Percentiles rank a stretch among this genome's conserved stretches.
Evolutionary conservation across 1,140 invertebrate species (phyloP).

Genomic region (Leguminivora glycinivorella): DNA sequence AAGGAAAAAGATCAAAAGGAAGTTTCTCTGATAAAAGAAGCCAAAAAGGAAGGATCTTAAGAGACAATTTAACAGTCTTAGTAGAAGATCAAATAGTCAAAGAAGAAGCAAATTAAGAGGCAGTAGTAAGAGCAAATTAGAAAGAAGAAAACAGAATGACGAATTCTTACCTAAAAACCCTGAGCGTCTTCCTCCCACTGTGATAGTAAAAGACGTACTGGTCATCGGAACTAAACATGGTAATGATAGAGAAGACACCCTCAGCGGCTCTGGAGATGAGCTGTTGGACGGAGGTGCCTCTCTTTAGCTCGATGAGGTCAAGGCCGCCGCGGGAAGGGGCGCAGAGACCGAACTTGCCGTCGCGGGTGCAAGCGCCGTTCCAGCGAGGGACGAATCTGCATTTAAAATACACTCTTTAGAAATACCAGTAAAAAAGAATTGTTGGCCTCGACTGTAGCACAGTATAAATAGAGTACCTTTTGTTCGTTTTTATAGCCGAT

Average conservation of each 20-base stretch:
- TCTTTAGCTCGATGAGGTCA: constrained; percentile 92
- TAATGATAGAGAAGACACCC: constrained; percentile 97
- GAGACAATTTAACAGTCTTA: too few relatives aligned
- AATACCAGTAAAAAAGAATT: too few relatives aligned
- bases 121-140: too few relatives aligned
- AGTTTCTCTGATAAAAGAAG: too few relatives aligned
- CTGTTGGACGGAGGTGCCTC: constrained; percentile 89
- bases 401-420: too few relatives aligned
- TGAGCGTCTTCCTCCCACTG: constrained; percentile 93
- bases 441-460: too few relatives aligned
- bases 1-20: too few relatives aligned
- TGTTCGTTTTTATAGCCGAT: too few relatives aligned
- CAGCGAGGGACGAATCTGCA: constrained; percentile 84
- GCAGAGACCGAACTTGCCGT: constrained; percentile 95
- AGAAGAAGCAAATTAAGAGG: too few relatives aligned
- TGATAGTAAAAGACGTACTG: constrained; percentile 98
- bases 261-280: constrained; percentile 94
- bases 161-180: constrained; percentile 91
- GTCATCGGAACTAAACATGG: constrained; percentile 95
- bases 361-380: constrained; percentile 90
- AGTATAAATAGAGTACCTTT: too few relatives aligned
- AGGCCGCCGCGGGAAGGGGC: constrained; percentile 96
- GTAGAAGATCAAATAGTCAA: too few relatives aligned
- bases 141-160: constrained; percentile 28
- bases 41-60: too few relatives aligned